Conservation (phyloP, 2,113 vertebrate genomes). For the Sylvilagus bachmani region DNA sequence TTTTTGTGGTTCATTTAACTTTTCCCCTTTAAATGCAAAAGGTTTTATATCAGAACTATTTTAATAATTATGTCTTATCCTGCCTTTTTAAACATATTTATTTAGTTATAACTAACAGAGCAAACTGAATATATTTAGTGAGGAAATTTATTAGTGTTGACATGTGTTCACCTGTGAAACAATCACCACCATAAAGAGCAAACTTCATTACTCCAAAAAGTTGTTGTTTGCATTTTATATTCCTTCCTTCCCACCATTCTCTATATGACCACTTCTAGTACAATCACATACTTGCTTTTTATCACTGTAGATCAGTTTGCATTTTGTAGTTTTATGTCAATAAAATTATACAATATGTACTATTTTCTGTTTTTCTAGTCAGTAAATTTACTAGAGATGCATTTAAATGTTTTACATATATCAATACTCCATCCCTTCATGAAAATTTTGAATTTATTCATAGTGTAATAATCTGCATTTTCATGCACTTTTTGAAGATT, state of each 20-base stretch:
- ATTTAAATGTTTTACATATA: not conserved
- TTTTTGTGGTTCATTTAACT: not conserved
- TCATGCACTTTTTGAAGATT: too few relatives aligned
- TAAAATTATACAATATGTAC: not conserved
- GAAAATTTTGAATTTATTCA: too few relatives aligned
- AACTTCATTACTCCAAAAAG: not conserved
- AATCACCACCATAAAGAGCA: not conserved
- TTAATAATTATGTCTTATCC: not conserved
- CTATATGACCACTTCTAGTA: not conserved
- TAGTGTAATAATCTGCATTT: too few relatives aligned
- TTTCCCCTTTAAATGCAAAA: not conserved
- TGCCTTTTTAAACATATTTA: not conserved
- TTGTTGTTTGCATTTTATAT: not conserved
- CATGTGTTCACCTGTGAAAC: not conserved
- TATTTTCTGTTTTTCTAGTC: not conserved
- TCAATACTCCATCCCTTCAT: not conserved
- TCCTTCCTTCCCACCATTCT: not conserved
- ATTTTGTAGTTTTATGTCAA: not conserved
- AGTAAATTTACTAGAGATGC: not conserved
- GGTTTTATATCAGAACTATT: conserved; percentile 10
- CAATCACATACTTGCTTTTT: not conserved
- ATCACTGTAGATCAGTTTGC: not conserved
- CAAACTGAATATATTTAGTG: not conserved
- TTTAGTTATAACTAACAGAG: not conserved
- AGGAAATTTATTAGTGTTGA: conserved; percentile 8